Percentiles rank a stretch among this genome's conserved stretches.
Evolutionary conservation across 2,113 vertebrate species (phyloP).

Genomic region (Crotalus tigris): DNA sequence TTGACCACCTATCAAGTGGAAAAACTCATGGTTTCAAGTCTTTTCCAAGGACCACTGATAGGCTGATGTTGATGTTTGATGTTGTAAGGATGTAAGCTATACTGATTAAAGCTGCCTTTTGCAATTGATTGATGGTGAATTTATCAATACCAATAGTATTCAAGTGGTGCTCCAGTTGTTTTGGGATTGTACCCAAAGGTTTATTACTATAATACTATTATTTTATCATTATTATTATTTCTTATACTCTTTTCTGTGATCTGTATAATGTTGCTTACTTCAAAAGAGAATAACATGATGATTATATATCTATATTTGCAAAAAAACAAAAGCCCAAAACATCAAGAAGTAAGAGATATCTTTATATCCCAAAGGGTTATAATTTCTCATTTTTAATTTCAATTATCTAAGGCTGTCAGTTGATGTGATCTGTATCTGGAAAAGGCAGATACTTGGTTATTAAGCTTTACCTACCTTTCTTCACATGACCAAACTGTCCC

Average conservation of each 20-base stretch:
- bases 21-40: too few species aligned
- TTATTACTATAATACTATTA: too few species aligned
- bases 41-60: too few species aligned
- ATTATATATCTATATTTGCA: not conserved
- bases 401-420: not conserved
- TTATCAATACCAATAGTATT: too few species aligned
- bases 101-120: too few species aligned
- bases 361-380: not conserved
- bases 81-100: too few species aligned
- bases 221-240: not conserved
- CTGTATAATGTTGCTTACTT: not conserved
- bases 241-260: not conserved
- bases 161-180: too few species aligned
- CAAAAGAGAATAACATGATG: not conserved
- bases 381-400: not conserved
- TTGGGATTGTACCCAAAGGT: too few species aligned
- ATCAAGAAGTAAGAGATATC: not conserved
- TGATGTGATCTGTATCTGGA: not conserved
- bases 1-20: too few species aligned
- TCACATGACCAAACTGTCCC: not conserved
- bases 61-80: too few species aligned
- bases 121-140: too few species aligned
- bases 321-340: not conserved
- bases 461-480: not conserved
- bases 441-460: not conserved